Conservation (phyloP, 2,797 vertebrate species). For the Gallinago solitaria region DNA sequence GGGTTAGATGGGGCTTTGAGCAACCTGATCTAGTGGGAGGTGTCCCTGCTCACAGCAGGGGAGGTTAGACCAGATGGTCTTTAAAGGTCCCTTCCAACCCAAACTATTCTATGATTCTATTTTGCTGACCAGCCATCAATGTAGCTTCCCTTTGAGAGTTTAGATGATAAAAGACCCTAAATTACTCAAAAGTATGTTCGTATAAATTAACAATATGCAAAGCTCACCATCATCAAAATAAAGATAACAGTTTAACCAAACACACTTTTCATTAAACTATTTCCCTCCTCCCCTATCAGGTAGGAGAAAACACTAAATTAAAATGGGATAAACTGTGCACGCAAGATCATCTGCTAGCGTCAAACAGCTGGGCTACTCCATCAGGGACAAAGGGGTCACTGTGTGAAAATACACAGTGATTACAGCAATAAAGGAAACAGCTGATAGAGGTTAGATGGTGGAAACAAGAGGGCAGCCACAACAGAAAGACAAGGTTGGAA, state of each 20-base stretch:
- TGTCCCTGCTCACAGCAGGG: neutral
- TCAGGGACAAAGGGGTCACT: constrained; percentile 46
- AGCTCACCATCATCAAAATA: neutral
- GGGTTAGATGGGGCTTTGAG: neutral
- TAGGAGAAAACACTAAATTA: neutral
- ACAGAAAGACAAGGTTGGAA: constrained; percentile 41
- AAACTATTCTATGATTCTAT: neutral
- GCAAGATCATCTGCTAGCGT: neutral
- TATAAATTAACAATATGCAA: neutral
- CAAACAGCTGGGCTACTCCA: constrained; percentile 46
- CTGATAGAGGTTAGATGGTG: constrained; percentile 46
- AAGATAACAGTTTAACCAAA: neutral
- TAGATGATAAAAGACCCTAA: neutral
- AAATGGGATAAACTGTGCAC: neutral
- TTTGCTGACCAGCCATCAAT: neutral
- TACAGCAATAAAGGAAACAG: constrained; percentile 63
- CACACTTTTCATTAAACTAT: neutral
- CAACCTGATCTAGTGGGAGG: neutral
- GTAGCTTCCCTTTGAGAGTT: neutral
- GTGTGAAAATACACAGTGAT: constrained; percentile 44
- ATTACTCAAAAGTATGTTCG: neutral
- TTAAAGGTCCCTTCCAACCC: neutral
- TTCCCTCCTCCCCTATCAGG: neutral
- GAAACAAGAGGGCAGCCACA: constrained; percentile 37
- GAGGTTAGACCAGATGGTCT: neutral